These are phyloP conservation scores for Goniozus legneri DNA, from an alignment of 1,140 invertebrate species.

Conservation along the genomic window DNA sequence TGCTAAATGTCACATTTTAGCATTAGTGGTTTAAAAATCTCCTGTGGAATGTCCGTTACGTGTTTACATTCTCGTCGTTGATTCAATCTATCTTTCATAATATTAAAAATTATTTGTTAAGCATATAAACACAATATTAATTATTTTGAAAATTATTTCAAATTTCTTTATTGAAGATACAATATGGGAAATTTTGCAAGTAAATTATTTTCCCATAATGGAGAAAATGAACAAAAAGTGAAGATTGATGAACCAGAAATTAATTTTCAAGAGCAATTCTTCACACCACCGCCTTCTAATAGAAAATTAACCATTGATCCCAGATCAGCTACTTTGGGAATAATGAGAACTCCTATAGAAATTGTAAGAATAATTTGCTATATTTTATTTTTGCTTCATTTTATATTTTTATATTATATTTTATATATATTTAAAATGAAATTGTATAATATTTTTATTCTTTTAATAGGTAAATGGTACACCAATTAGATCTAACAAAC, in stretches of 20 bases:
- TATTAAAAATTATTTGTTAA: not conserved
- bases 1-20: too few species aligned
- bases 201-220: conserved; percentile 22
- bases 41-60: not conserved
- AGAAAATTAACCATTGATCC: conserved; percentile 32
- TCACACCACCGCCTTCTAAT: conserved; percentile 26
- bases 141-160: not conserved
- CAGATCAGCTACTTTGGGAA: conserved; percentile 34
- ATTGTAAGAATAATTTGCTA: conserved; percentile 1
- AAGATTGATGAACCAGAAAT: not conserved
- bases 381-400: not conserved
- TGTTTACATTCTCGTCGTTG: not conserved
- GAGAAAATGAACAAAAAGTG: conserved; percentile 11
- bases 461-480: conserved; percentile 29
- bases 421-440: not conserved
- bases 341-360: conserved; percentile 43
- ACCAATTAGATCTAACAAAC: conserved; percentile 14
- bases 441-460: conserved; percentile 6
- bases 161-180: not conserved
- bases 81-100: not conserved
- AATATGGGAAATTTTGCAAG: conserved; percentile 30
- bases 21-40: not conserved
- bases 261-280: not conserved
- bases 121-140: not conserved
- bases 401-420: conserved; percentile 4